Base-by-base conservation (phyloP, 2,797 vertebrate genomes). In the Apogon talboti region DNA sequence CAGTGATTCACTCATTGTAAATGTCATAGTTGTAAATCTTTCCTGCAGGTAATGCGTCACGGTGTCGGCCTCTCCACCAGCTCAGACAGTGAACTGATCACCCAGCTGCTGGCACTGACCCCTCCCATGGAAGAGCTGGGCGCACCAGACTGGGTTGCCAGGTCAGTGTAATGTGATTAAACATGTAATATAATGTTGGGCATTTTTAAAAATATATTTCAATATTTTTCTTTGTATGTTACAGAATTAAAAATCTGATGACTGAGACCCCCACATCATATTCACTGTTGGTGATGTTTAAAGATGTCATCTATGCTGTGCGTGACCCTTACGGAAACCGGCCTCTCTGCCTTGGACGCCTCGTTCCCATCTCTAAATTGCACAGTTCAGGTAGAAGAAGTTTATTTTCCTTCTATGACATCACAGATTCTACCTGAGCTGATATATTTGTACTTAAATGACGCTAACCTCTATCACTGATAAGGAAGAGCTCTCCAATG, bases 71-170 rank as follows among this genome's bases (percentile, higher is more conserved):
- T 99, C n/a, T 98, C 98, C 0, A 99, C 98, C 57, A 94, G 96
- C 76, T 99, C 98, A 33, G 98, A 99, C 87, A 99, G 98, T 45
- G 98, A 99, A 66, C 93, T 99, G 78, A 99, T 99, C 82, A 99
- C 96, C 11, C 98, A 99, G 82, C 94, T 99, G 64, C 93, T 99
- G 89, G 97, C 98, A 0, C 91, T 97, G 52, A 99, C 97, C 4
- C 98, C 98, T 38, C 98, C 98, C 1, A 92, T 94, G 89, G 98
- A 99, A 85, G 95, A 96, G 62, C 92, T 94, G 0, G 95, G 97
- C 14, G 89, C 92, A 8, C 96, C 98, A 9, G 95, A 99, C 83
- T 99, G 98, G 98, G 96, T 99, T 42, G 98, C 98, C 83, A 96
- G 98, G 98, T 98, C 83, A 87, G 70, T 46, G 15, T 77, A 43